phyloP scores from a whole-genome alignment of 2,113 vertebrate genomes.

The Rhizomys pruinosus region DNA sequence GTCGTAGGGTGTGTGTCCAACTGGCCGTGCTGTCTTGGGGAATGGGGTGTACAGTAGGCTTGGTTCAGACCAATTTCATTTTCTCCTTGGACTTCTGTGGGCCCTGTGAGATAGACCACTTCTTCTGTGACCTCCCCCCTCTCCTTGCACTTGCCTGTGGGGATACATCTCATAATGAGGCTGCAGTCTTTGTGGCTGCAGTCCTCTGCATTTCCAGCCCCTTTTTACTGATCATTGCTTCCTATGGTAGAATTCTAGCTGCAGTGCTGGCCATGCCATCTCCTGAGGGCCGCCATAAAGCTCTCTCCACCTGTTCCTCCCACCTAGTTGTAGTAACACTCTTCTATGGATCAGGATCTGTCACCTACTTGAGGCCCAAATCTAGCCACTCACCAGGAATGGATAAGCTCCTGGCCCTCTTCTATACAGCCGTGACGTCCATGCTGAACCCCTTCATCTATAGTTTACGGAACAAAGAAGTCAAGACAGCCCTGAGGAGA shows the following conservation, averaged over 20 bases:
- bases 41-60: constrained; percentile 19
- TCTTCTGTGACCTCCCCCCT: constrained; percentile 76
- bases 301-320: constrained; percentile 67
- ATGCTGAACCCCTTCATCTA: constrained; percentile 65
- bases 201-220: constrained; percentile 60
- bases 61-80: constrained; percentile 68
- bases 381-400: constrained; percentile 44
- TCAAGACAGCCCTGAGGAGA: constrained; percentile 35
- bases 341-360: constrained; percentile 63
- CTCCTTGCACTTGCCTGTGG: constrained; percentile 64
- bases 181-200: constrained; percentile 13
- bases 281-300: constrained; percentile 15
- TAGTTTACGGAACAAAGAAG: constrained; percentile 60
- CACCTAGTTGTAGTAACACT: constrained; percentile 56
- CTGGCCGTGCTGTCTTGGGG: constrained; percentile 48
- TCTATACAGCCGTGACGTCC: constrained; percentile 62
- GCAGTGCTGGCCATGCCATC: constrained; percentile 26
- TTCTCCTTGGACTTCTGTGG: constrained; percentile 70
- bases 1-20: not conserved
- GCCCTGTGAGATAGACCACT: constrained; percentile 67
- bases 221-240: constrained; percentile 58
- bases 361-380: constrained; percentile 68
- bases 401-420: constrained; percentile 58
- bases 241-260: constrained; percentile 52
- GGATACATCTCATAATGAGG: constrained; percentile 49